A percentile compares a stretch with the other conserved stretches of the same genome.
phyloP scores from a whole-genome alignment of 2,888 invertebrate genomes.

The Agelastica alni region DNA sequence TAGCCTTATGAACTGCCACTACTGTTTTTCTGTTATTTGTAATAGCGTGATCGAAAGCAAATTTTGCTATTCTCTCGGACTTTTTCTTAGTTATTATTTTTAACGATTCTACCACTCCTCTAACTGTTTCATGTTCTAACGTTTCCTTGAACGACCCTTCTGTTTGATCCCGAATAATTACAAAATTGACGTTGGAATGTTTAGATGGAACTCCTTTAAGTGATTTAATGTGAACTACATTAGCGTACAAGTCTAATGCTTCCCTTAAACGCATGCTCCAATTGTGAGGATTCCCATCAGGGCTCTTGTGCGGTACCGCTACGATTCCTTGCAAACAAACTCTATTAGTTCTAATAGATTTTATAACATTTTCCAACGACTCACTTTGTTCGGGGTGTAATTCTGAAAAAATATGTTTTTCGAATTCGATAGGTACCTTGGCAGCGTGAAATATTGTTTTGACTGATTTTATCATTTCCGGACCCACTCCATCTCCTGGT shows the following conservation, averaged over 20 bases:
- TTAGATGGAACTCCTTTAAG: slow-evolving; percentile 83
- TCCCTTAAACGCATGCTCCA: slow-evolving; percentile 90
- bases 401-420: background rate
- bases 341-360: background rate
- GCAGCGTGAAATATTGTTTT: background rate
- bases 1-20: slow-evolving; percentile 98
- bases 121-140: slow-evolving; percentile 88
- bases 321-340: slow-evolving; percentile 58
- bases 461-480: background rate
- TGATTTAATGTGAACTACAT: slow-evolving; percentile 94
- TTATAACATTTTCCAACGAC: background rate
- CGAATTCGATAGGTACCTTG: slow-evolving; percentile 1
- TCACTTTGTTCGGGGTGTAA: background rate
- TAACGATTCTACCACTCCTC: slow-evolving; percentile 92
- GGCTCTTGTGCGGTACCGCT: slow-evolving; percentile 84
- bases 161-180: slow-evolving; percentile 96
- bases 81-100: slow-evolving; percentile 94
- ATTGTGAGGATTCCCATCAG: slow-evolving; percentile 86
- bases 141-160: slow-evolving; percentile 97
- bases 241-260: slow-evolving; percentile 82
- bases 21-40: slow-evolving; percentile 93
- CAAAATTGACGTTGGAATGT: slow-evolving; percentile 91
- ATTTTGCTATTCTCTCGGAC: slow-evolving; percentile 95
- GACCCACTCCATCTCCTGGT: background rate
- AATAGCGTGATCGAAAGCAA: slow-evolving; percentile 97